phyloP scores from a whole-genome alignment of 2,888 invertebrate species.

The Lordiphosa fenestrarum region DNA sequence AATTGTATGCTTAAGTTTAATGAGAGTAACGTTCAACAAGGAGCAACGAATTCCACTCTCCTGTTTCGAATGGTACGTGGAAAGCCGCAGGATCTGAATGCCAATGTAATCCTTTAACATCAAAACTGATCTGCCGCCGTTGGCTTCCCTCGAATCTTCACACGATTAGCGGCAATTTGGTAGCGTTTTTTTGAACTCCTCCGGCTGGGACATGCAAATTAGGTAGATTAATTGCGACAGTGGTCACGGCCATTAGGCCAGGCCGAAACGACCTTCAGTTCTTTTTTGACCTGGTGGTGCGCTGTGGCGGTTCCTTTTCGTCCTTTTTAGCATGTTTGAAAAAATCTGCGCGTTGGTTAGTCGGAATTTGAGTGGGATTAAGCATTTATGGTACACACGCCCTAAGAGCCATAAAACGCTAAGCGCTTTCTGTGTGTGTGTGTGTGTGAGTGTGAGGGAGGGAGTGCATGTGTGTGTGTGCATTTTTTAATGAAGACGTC shows the following conservation, averaged over 20 bases:
- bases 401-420: slow-evolving; percentile 59
- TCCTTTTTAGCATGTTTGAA: slow-evolving; percentile 53
- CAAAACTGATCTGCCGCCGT: slow-evolving; percentile 19
- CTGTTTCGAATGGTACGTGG: slow-evolving; percentile 25
- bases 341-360: slow-evolving; percentile 53
- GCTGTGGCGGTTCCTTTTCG: slow-evolving; percentile 18
- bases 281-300: slow-evolving; percentile 23
- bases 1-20: no score
- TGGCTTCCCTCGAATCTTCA: slow-evolving; percentile 42
- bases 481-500: slow-evolving; percentile 35
- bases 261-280: slow-evolving; percentile 62
- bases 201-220: slow-evolving; percentile 60
- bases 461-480: slow-evolving; percentile 1
- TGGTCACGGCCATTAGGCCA: slow-evolving; percentile 56
- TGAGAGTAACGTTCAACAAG: no score
- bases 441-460: slow-evolving; percentile 18
- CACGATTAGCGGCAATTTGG: slow-evolving; percentile 34
- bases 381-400: slow-evolving; percentile 35
- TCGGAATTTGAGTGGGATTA: slow-evolving; percentile 60
- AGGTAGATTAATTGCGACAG: slow-evolving; percentile 55
- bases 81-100: slow-evolving; percentile 49
- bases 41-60: no score
- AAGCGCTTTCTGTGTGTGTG: slow-evolving; percentile 56
- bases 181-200: slow-evolving; percentile 32
- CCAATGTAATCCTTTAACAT: slow-evolving; percentile 37